A percentile compares a stretch with the other conserved stretches of the same genome.
Conservation (phyloP, 2,888 invertebrate genomes). For the Agrenia bidenticulata region DNA sequence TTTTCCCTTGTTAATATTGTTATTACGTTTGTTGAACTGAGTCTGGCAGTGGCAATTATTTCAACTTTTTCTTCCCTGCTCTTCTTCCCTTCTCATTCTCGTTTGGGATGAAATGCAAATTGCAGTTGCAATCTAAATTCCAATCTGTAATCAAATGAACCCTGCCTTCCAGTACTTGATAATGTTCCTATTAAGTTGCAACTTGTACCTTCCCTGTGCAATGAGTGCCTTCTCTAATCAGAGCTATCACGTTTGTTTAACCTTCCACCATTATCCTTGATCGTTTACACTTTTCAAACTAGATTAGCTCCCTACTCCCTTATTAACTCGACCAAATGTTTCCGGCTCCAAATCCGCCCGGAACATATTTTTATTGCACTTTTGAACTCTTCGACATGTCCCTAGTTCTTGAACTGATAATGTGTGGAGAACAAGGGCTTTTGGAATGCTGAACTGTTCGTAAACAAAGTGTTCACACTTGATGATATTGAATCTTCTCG, state of each 20-base stretch:
- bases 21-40: constrained; percentile 10
- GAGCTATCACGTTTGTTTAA: constrained; percentile 9
- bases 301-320: constrained; percentile 10
- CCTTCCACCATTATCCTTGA: neutral
- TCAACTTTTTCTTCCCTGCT: constrained; percentile 41
- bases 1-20: constrained; percentile 7
- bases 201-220: neutral
- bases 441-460: no score
- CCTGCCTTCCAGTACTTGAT: neutral
- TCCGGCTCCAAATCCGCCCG: constrained; percentile 22
- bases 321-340: constrained; percentile 37
- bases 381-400: no score
- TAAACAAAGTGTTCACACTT: no score
- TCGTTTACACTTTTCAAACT: neutral
- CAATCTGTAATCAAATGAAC: constrained; percentile 26
- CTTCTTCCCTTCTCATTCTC: neutral
- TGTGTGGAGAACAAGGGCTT: no score
- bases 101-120: neutral
- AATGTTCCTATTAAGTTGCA: neutral
- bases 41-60: constrained; percentile 43
- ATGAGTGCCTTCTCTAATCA: neutral
- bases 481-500: no score
- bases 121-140: constrained; percentile 20
- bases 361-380: no score
- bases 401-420: no score